Percentiles rank a stretch among this genome's conserved stretches.
These are phyloP conservation scores for Synaphobranchus kaupii DNA, from an alignment of 2,797 vertebrate genomes.

Conservation along the genomic window DNA sequence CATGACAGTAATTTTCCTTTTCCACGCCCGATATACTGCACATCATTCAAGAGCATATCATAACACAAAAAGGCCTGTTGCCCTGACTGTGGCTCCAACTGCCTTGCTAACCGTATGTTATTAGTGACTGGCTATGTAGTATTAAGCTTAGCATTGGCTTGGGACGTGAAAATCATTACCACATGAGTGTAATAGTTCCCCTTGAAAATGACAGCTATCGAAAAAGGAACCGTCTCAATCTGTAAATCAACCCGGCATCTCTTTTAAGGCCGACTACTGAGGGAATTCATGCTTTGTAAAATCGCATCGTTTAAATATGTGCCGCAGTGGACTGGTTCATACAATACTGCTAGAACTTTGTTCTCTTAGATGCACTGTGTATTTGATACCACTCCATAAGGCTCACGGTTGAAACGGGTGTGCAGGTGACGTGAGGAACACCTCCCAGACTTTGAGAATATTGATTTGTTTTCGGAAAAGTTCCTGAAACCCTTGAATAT, in stretches of 20 bases:
- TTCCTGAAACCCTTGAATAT: background rate
- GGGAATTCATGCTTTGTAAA: conserved; percentile 49
- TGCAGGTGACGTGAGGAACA: background rate
- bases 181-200: conserved; percentile 54
- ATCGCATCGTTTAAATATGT: conserved; percentile 37
- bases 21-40: background rate
- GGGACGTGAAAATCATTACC: conserved; percentile 46
- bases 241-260: conserved; percentile 51
- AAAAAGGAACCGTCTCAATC: conserved; percentile 41
- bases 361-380: background rate
- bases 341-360: background rate
- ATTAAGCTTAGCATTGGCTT: conserved; percentile 42
- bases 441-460: background rate
- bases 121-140: background rate
- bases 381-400: background rate
- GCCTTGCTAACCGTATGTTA: background rate
- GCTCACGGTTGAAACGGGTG: background rate
- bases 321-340: background rate
- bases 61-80: background rate
- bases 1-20: conserved; percentile 5
- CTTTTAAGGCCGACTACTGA: conserved; percentile 39
- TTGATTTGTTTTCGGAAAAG: background rate
- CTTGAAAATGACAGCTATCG: conserved; percentile 40
- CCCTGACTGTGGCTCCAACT: background rate
- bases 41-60: background rate